These are phyloP conservation scores for Coptodon bakossiorum DNA, from an alignment of 2,113 vertebrate genomes.

Conservation along the genomic window DNA sequence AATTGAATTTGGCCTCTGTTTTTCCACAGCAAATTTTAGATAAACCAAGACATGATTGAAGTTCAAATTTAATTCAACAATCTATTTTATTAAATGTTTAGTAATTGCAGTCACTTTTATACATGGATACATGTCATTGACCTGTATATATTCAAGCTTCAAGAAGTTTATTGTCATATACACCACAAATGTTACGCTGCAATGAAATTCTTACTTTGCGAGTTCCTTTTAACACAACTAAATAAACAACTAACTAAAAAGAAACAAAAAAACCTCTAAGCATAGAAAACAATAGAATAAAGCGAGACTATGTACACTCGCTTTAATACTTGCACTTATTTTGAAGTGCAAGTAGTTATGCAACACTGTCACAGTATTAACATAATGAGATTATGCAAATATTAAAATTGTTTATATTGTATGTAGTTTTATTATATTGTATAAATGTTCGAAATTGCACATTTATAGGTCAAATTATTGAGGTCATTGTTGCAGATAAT, in stretches of 20 bases:
- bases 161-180: background rate
- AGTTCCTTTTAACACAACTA: background rate
- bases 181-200: accelerated
- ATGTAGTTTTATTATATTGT: background rate
- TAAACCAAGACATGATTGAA: accelerated
- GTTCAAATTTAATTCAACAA: background rate
- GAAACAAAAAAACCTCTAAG: accelerated
- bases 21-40: background rate
- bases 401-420: background rate
- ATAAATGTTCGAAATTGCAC: background rate
- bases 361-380: background rate
- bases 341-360: background rate
- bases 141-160: background rate
- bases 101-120: background rate
- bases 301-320: accelerated
- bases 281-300: background rate
- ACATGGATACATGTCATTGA: background rate
- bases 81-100: background rate
- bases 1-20: background rate
- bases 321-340: background rate
- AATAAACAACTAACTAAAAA: background rate
- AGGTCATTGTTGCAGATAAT: background rate
- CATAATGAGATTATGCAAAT: background rate
- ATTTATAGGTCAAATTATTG: background rate
- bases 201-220: background rate